Conservation (phyloP, 2,888 invertebrate species). For the Chironomus tentans region DNA sequence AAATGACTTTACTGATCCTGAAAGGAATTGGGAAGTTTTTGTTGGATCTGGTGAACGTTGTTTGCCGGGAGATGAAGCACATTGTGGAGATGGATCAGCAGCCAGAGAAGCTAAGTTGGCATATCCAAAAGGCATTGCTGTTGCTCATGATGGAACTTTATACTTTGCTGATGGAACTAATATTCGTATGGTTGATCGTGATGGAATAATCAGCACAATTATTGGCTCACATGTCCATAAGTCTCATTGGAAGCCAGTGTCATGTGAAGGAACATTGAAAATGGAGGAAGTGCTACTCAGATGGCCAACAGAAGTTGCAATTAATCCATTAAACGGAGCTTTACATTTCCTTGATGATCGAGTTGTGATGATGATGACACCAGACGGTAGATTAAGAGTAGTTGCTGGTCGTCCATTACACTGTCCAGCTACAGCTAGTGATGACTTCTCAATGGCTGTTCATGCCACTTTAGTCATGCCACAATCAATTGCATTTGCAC, state of each 20-base stretch:
- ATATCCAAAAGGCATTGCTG: slow-evolving; percentile 89
- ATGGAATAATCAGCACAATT: slow-evolving; percentile 84
- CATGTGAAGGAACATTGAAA: slow-evolving; percentile 82
- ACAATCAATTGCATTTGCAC: slow-evolving; percentile 87
- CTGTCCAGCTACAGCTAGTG: slow-evolving; percentile 72
- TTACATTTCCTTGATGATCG: slow-evolving; percentile 94
- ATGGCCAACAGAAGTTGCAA: slow-evolving; percentile 93
- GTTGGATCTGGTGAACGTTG: slow-evolving; percentile 94
- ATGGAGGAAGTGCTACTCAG: slow-evolving; percentile 88
- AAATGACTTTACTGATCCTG: slow-evolving; percentile 73
- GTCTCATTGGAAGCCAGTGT: slow-evolving; percentile 87
- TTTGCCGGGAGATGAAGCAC: slow-evolving; percentile 83
- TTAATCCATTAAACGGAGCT: slow-evolving; percentile 89
- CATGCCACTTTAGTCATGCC: slow-evolving; percentile 88
- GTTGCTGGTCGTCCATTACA: slow-evolving; percentile 89
- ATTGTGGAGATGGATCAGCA: slow-evolving; percentile 91
- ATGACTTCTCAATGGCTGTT: slow-evolving; percentile 79
- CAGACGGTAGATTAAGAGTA: slow-evolving; percentile 83
- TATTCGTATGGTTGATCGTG: slow-evolving; percentile 83
- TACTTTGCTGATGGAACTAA: slow-evolving; percentile 96
- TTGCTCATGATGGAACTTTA: slow-evolving; percentile 81
- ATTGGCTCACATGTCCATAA: slow-evolving; percentile 90
- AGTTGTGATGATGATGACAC: slow-evolving; percentile 85
- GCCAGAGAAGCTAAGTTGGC: slow-evolving; percentile 90
- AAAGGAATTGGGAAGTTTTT: slow-evolving; percentile 88